Base-by-base conservation (phyloP, 2,888 invertebrate species). In the Aporophyla nigra region DNA sequence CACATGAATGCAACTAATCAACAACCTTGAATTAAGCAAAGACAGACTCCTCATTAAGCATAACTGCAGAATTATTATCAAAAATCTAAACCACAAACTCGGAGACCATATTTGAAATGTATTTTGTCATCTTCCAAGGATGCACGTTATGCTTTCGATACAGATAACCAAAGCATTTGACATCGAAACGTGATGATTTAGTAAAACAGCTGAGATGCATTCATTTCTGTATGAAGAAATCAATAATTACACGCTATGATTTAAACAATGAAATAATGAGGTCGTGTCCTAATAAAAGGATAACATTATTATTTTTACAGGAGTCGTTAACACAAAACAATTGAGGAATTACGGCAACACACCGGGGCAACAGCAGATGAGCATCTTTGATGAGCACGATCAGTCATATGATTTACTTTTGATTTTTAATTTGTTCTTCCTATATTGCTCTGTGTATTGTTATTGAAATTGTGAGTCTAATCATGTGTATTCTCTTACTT, bases 51-150 rank as follows among this genome's bases (percentile, higher is more conserved):
- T 66, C 27, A 51, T 51, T 49, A 51, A 16, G 16, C 21, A 66
- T 21, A 51, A 21, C 65, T 53, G 21, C 24, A 24, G 6, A 61
- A 24, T 56, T 46, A 53, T 1, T 72, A 82, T 82, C 72, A 68
- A 68, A 80, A 65, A 77, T 65, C 33, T 65, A n/a, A 76, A 71
- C 67, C 49, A 59, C 54, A 68, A 67, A 65, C 24, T 82, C 33
- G 24, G 58, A 40, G 56, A 63, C 14, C 62, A 59, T 63, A 68
- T 80, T 71, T 49, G 6, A 51, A 63, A 51, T 46, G 53, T 73
- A 74, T 82, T 82, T 70, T 80, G 70, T 72, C 71, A 83, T 83
- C 27, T 74, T 7, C 46, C 71, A 83, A 86, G 73, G 74, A 74
- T 77, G 21, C 74, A 62, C 59, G 49, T 71, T 58, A 46, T n/a